Evolutionary conservation across 2,888 invertebrate genomes (phyloP), one percentile per base, ranked within the genome.

Genomic region (Standfussiana lucernea): DNA sequence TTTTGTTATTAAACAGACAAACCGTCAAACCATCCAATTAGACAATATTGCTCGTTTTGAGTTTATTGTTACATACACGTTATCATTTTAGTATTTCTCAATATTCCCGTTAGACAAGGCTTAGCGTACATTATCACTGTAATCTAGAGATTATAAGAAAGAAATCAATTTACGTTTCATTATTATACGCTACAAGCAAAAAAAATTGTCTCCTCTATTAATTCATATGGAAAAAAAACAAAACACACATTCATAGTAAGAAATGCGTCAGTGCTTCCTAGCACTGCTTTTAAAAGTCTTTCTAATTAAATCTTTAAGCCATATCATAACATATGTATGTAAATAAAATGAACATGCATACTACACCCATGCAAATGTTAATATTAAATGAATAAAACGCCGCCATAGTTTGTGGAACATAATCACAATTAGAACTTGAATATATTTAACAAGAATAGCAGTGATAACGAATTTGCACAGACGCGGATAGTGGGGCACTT

Each of bases 391-490:
- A 74, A 86, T 79, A 80, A 84, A 78, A 81, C 83, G 69, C 15
- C 21, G 50, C 67, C 89, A 88, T 89, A 91, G 92, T 93, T 94
- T 91, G 91, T 89, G 90, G 90, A 91, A 92, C 89, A 92, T 93
- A 94, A 94, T 95, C 90, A 92, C 92, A 94, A 94, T 95, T 94
- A 94, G 92, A 92, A 93, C 92, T 92, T 89, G 94, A 94, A 95
- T 95, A 94, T 93, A 95, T 94, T 94, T 93, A 93, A 91, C 94
- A 94, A 95, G 95, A 95, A 95, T 94, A 92, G 93, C 94, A 92
- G 92, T 91, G 94, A 94, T 95, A 96, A 96, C 95, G 96, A 96
- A 96, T 96, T 95, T 95, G 94, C 95, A 93, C 94, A 95, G 93
- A 93, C 92, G 93, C 92, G 92, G 92, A 91, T 95, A 93, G 93